Evolutionary conservation across 1,140 invertebrate species (phyloP).

Genomic region (Calephelis nemesis): DNA sequence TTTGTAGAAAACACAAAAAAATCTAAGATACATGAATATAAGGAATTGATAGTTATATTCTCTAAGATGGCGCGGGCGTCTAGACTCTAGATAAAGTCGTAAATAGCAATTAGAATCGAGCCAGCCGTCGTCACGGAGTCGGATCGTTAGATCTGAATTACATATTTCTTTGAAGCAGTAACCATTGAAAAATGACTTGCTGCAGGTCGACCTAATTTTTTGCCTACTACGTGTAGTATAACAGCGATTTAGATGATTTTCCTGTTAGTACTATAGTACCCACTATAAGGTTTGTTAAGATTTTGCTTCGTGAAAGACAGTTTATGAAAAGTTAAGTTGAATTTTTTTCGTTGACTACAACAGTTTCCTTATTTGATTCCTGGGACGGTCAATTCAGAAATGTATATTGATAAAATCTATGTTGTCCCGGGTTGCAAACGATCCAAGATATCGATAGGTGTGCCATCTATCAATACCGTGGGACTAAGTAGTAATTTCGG

Average conservation of each 20-base stretch:
- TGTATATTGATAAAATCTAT: no score
- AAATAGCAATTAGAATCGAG: slow-evolving; percentile 13
- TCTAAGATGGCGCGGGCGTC: slow-evolving; percentile 7
- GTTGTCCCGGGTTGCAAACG: no score
- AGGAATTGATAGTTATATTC: neutral
- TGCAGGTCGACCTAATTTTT: slow-evolving; percentile 7
- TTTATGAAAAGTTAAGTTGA: no score
- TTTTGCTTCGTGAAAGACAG: no score
- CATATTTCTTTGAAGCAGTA: slow-evolving; percentile 8
- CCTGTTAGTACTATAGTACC: neutral
- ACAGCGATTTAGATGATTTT: slow-evolving; percentile 3
- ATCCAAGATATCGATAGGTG: no score
- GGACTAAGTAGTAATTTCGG: no score
- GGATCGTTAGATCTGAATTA: slow-evolving; percentile 13
- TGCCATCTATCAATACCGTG: no score
- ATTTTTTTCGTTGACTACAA: no score
- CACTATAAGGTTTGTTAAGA: no score
- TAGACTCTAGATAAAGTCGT: slow-evolving; percentile 9
- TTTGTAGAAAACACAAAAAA: slow-evolving; percentile 3
- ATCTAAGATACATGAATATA: slow-evolving; percentile 12
- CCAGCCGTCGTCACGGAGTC: slow-evolving; percentile 3
- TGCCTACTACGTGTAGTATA: slow-evolving; percentile 11
- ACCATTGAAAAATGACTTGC: slow-evolving; percentile 12
- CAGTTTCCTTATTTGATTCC: no score
- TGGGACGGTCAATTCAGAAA: no score